Conservation (phyloP, 2,113 vertebrate species). For the Oncorhynchus gorbuscha region DNA sequence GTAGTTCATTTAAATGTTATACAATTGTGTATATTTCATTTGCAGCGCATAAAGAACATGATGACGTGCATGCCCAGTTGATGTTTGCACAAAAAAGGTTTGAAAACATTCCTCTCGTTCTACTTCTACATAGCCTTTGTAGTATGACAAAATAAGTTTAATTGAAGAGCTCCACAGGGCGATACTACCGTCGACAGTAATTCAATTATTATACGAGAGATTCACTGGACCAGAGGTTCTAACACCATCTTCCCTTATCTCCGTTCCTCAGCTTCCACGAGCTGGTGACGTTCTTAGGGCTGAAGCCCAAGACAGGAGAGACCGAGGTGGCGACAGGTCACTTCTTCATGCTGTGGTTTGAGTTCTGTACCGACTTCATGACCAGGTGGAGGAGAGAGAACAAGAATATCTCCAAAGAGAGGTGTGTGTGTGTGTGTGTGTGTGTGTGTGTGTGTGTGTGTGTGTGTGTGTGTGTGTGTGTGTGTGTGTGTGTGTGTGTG, state of each 20-base stretch:
- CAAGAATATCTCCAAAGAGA: conserved; percentile 89
- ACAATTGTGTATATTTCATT: conserved; percentile 17
- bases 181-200: too few relatives aligned
- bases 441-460: conserved; percentile 61
- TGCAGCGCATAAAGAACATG: conserved; percentile 84
- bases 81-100: conserved; percentile 84
- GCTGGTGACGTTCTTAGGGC: conserved; percentile 84
- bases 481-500: conserved; percentile 61
- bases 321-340: conserved; percentile 82
- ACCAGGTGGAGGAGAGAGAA: conserved; percentile 92
- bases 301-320: conserved; percentile 86
- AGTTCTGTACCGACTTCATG: conserved; percentile 96
- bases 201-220: background rate
- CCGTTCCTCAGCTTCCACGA: conserved; percentile 82
- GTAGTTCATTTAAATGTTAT: conserved; percentile 10
- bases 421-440: conserved; percentile 66
- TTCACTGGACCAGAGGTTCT: background rate
- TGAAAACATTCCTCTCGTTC: background rate
- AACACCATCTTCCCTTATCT: background rate
- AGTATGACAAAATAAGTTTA: background rate
- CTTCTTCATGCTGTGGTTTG: conserved; percentile 93
- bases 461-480: conserved; percentile 61
- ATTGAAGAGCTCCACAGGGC: too few relatives aligned
- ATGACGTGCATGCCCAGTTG: conserved; percentile 77
- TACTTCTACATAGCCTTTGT: background rate